Base-by-base conservation (phyloP, 2,888 invertebrate genomes). In the Agriopis marginaria region DNA sequence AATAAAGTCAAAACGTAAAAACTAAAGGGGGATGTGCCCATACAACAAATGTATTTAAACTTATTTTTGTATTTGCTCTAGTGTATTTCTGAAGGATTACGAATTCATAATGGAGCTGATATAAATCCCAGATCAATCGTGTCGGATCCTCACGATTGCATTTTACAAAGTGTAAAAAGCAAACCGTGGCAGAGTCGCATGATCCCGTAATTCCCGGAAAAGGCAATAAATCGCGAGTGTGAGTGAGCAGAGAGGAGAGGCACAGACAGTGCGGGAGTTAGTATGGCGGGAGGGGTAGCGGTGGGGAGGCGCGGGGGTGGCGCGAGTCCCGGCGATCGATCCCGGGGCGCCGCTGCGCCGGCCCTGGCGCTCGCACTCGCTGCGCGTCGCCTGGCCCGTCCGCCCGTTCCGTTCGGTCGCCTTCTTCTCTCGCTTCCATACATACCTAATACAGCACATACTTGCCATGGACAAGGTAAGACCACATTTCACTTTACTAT, bases 161-260 rank as follows among this genome's bases (percentile, higher is more conserved):
- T 32, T 32, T 12, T 1, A n/a, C 47, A 12, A 45, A 5, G 7
- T 49, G 49, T 32, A 32, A 32, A 55, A 45, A 32, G n/a, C 6
- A 47, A 17, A 11, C 10, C 44, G 42, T 40, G 55, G 7, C 17
- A 10, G 32, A 44, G 65, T 47, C 59, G 68, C 77, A 82, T 86
- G 87, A 89, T 90, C 86, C 87, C 85, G 84, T 83, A 84, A 87
- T 89, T 89, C 88, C 86, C 86, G 89, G 90, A 88, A 90, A 88
- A 86, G 82, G 86, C 77, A 83, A 91, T 91, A 92, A 90, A 91
- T 91, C 85, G 86, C 84, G 82, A 81, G 84, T 86, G 74, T 53
- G 45, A 53, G 47, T 23, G 32, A 32, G 17, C 39, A 45, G 66
- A 81, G 81, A 80, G 80, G 82, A 77, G 77, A 75, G 76, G 3